Evolutionary conservation across 2,113 vertebrate species (phyloP).

Genomic region (Balaeniceps rex): DNA sequence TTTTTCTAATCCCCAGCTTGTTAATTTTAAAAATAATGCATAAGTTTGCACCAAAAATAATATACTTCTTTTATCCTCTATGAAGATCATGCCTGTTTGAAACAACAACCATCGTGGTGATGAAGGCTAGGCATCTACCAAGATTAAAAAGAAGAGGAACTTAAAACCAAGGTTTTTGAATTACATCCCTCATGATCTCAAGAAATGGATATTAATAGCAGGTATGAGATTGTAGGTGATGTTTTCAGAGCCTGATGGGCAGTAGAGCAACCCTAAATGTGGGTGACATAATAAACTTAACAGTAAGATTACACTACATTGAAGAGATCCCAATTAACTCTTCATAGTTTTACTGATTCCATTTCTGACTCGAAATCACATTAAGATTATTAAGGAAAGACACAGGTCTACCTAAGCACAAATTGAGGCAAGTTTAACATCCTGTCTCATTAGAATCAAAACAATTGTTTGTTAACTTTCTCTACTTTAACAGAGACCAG

Average conservation of each 20-base stretch:
- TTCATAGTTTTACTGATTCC: not conserved
- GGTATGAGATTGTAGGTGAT: not conserved
- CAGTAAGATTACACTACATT: not conserved
- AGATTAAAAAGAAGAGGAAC: not conserved
- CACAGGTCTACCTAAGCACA: not conserved
- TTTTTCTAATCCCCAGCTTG: not conserved
- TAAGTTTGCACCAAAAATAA: not conserved
- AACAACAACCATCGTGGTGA: not conserved
- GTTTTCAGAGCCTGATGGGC: not conserved
- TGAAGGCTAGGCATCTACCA: not conserved
- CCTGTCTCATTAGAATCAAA: not conserved
- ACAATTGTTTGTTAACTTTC: not conserved
- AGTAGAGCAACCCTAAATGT: not conserved
- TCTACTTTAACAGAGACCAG: not conserved
- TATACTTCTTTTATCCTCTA: not conserved
- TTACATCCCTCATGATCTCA: not conserved
- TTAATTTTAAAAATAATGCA: not conserved
- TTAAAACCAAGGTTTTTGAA: not conserved
- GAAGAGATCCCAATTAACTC: not conserved
- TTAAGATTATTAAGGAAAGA: not conserved
- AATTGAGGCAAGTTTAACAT: not conserved
- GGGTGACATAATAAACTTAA: not conserved
- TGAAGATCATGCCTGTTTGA: not conserved
- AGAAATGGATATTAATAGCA: not conserved
- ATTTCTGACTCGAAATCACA: not conserved